A percentile compares a stretch with the other conserved stretches of the same genome.
Evolutionary conservation across 2,113 vertebrate genomes (phyloP).

Genomic region (Alligator sinensis): DNA sequence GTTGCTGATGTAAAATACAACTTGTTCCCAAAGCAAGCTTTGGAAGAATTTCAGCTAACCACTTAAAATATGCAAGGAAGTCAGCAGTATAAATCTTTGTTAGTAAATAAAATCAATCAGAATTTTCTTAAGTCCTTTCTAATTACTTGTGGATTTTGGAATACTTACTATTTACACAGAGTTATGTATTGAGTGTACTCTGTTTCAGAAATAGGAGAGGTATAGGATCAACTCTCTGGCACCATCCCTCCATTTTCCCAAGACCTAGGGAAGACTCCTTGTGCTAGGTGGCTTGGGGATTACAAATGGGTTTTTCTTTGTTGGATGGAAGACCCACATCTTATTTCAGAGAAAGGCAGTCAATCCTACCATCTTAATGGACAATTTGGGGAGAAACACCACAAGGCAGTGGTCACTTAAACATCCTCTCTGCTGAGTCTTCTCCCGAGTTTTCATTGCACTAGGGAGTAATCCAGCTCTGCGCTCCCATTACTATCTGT

Average conservation of each 20-base stretch:
- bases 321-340: neutral
- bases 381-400: neutral
- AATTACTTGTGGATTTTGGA: neutral
- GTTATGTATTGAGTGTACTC: neutral
- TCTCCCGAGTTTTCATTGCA: neutral
- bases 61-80: conserved; percentile 28
- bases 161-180: neutral
- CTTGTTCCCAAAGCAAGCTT: neutral
- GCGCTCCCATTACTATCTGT: neutral
- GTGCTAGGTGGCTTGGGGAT: neutral
- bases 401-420: neutral
- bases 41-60: conserved; percentile 54
- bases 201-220: neutral
- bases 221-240: neutral
- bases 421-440: neutral
- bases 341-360: neutral
- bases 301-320: neutral
- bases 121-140: neutral
- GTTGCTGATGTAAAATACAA: neutral
- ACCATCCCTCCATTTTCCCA: neutral
- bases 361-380: accelerated
- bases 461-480: neutral
- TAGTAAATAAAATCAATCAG: conserved; percentile 32
- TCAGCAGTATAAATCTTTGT: neutral
- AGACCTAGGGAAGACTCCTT: neutral